phyloP scores from a whole-genome alignment of 2,888 invertebrate species.

The Strigamia transsilvanica region DNA sequence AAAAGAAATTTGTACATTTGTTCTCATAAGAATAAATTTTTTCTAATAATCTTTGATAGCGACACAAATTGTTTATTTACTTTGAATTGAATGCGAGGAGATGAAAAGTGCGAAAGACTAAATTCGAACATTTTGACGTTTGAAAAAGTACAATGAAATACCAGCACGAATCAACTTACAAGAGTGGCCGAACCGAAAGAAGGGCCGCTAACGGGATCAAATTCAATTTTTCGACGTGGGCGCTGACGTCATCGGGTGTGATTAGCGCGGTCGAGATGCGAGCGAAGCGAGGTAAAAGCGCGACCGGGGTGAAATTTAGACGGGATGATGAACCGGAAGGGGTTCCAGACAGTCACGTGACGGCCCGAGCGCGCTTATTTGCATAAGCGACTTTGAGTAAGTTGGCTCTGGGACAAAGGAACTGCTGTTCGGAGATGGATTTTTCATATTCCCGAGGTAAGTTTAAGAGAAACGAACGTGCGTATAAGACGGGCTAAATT shows the following conservation, averaged over 20 bases:
- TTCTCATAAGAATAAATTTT: not conserved
- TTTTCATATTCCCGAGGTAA: slow-evolving; percentile 53
- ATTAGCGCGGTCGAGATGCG: too few relatives aligned
- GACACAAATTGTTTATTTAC: not conserved
- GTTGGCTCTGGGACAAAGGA: slow-evolving; percentile 55
- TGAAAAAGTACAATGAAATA: slow-evolving; percentile 1
- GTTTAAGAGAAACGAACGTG: not conserved
- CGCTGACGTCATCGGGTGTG: not conserved
- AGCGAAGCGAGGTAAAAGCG: not conserved
- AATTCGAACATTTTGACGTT: not conserved
- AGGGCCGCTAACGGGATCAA: slow-evolving; percentile 12
- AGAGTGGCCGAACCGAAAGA: slow-evolving; percentile 22
- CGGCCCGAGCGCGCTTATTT: slow-evolving; percentile 53
- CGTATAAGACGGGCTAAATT: not conserved
- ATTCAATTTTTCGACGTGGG: not conserved
- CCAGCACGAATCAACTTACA: not conserved
- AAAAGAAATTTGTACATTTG: slow-evolving; percentile 2
- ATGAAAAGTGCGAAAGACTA: too few relatives aligned
- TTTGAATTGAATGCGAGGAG: too few relatives aligned
- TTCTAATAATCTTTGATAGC: not conserved
- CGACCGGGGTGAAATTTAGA: slow-evolving; percentile 10
- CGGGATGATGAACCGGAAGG: slow-evolving; percentile 42
- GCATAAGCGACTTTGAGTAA: slow-evolving; percentile 55
- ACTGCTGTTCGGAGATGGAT: slow-evolving; percentile 53
- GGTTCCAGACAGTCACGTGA: slow-evolving; percentile 54